Evolutionary conservation across 2,888 invertebrate species (phyloP), one percentile per base, ranked within the genome.

Genomic region (Tachina lurida): DNA sequence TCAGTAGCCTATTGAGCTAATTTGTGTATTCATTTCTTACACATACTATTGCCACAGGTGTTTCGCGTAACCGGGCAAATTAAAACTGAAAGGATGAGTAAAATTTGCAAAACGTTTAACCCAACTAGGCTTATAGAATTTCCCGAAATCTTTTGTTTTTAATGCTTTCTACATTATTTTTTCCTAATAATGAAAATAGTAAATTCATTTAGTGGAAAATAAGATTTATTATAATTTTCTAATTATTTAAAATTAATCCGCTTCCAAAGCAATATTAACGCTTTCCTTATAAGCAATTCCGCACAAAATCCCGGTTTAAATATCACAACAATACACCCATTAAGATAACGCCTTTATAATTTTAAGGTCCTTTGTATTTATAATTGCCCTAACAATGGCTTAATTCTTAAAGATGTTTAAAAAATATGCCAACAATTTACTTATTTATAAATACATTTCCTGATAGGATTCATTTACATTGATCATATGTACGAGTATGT

Each of bases 241-340:
- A 60, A 62, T 7, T 15, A 17, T 45, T 13, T 45, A 43, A 15
- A 22, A 45, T 3, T 47, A 45, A 15, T 58, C 54, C 52, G n/a
- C n/a, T n/a, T n/a, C n/a, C n/a, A n/a, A n/a, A n/a, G n/a, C n/a
- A n/a, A n/a, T n/a, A n/a, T n/a, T n/a, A n/a, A n/a, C n/a, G n/a
- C 65, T 54, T 52, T 86, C 71, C 45, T 41, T 56, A 60, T 54
- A 54, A 78, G 73, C 60, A 39, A 71, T 60, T 73, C 7, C 12
- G 45, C 10, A 43, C 17, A 80, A 65, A 31, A 45, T 74, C 54
- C 58, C 56, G 49, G 22, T n/a, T 15, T 22, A 67, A 75, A 54
- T 87, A 89, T 89, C 91, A 90, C 88, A 90, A 91, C 90, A 91
- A 91, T 89, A 90, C 90, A 90, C 91, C 91, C 89, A 84, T 83